Conservation (phyloP, 2,797 vertebrate genomes). For the Neosilurus mollespiculum region DNA sequence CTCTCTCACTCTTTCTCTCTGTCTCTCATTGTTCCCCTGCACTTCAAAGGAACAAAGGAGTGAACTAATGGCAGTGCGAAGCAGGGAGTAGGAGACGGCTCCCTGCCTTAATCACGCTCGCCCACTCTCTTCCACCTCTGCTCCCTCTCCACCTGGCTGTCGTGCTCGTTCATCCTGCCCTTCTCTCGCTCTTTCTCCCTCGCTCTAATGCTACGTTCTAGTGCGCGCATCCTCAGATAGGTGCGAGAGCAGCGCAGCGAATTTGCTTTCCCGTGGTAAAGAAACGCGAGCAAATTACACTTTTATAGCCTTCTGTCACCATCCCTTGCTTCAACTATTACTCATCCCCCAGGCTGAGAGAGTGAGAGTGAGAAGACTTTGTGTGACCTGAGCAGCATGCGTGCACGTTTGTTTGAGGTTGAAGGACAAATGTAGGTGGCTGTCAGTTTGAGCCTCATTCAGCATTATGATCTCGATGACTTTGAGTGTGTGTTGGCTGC, state of each 20-base stretch:
- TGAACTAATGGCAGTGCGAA: slow-evolving; percentile 71
- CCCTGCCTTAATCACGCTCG: slow-evolving; percentile 44
- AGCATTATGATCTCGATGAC: slow-evolving; percentile 18
- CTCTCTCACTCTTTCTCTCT: neutral
- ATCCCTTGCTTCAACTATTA: slow-evolving; percentile 73
- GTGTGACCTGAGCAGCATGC: slow-evolving; percentile 23
- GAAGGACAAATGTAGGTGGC: slow-evolving; percentile 43
- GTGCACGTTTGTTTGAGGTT: slow-evolving; percentile 16
- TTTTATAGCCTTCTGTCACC: slow-evolving; percentile 79
- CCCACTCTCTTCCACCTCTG: slow-evolving; percentile 52
- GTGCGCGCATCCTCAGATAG: slow-evolving; percentile 62
- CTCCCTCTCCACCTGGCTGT: slow-evolving; percentile 40
- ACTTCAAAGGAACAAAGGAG: slow-evolving; percentile 74
- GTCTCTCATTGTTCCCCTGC: slow-evolving; percentile 69
- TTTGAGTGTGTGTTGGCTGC: slow-evolving; percentile 5
- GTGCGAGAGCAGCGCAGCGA: slow-evolving; percentile 70
- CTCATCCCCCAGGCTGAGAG: slow-evolving; percentile 59
- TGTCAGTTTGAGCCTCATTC: slow-evolving; percentile 29
- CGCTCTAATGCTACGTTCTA: slow-evolving; percentile 31
- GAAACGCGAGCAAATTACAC: slow-evolving; percentile 79
- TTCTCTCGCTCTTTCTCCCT: slow-evolving; percentile 16
- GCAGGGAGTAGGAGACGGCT: slow-evolving; percentile 48
- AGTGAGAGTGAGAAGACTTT: slow-evolving; percentile 39
- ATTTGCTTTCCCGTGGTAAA: slow-evolving; percentile 70
- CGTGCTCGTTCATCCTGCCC: slow-evolving; percentile 5